Evolutionary conservation across 1,140 invertebrate genomes (phyloP).

Genomic region (Ips nitidus): DNA sequence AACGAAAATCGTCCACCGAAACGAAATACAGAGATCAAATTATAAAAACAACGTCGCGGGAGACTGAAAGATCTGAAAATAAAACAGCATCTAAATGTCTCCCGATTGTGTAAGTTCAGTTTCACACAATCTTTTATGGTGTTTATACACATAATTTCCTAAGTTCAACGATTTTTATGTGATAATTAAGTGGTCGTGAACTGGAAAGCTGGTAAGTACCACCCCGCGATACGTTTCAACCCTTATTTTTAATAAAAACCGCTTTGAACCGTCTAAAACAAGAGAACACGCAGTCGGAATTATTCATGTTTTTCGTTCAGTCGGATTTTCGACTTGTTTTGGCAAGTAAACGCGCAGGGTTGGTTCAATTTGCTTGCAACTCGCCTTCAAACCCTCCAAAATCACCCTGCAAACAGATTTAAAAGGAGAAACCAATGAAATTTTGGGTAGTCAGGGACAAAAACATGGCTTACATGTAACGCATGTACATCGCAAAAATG

Average conservation of each 20-base stretch:
- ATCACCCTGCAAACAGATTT: no score
- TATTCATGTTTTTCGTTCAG: constrained; percentile 26
- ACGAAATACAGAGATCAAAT: constrained; percentile 30
- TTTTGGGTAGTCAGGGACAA: not conserved
- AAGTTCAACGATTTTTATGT: constrained; percentile 18
- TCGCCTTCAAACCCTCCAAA: no score
- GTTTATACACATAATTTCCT: constrained; percentile 40
- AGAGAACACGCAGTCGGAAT: constrained; percentile 10
- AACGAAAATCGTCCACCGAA: not conserved
- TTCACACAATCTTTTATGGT: constrained; percentile 43
- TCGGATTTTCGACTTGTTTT: constrained; percentile 17
- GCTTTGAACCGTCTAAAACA: constrained; percentile 14
- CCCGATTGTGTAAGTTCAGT: constrained; percentile 49
- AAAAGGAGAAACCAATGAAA: no score
- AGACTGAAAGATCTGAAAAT: constrained; percentile 52
- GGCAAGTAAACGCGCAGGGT: not conserved
- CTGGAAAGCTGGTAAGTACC: constrained; percentile 21
- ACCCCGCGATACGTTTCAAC: no score
- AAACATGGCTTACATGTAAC: constrained; percentile 1
- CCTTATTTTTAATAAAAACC: no score
- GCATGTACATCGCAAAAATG: constrained; percentile 42
- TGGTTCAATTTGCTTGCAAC: not conserved
- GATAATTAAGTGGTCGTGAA: not conserved
- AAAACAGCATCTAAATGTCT: constrained; percentile 52
- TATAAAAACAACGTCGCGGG: constrained; percentile 48